Conservation (phyloP, 1,140 invertebrate genomes). For the Lerema accius region DNA sequence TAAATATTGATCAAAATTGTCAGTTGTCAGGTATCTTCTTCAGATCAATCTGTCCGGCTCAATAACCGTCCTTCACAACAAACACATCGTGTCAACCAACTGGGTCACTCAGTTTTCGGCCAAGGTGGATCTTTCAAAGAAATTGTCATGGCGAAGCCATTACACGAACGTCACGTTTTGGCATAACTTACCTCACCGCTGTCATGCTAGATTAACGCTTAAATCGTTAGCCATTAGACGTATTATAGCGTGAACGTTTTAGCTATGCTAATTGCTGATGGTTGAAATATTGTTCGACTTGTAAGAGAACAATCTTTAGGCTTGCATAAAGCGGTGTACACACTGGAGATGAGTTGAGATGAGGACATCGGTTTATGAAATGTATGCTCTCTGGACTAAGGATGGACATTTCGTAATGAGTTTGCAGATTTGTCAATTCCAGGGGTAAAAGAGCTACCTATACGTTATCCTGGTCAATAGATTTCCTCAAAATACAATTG, state of each 20-base stretch:
- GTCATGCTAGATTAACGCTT: conserved; percentile 7
- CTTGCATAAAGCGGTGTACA: too few species aligned
- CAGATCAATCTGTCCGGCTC: neutral
- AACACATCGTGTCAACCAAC: conserved; percentile 14
- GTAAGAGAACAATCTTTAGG: too few species aligned
- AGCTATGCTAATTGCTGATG: conserved; percentile 9
- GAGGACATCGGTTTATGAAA: too few species aligned
- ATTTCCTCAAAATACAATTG: too few species aligned
- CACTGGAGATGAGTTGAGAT: too few species aligned
- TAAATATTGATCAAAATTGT: too few species aligned
- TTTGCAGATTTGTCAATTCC: too few species aligned
- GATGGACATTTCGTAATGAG: neutral
- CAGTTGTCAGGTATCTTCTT: neutral
- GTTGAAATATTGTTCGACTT: neutral
- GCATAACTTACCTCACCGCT: neutral
- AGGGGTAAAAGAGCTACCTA: too few species aligned
- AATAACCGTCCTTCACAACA: neutral
- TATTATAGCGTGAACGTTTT: conserved; percentile 12
- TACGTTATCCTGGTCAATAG: too few species aligned
- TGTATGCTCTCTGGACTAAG: too few species aligned
- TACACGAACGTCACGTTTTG: conserved; percentile 19
- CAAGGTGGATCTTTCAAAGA: conserved; percentile 30
- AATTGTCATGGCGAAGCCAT: conserved; percentile 29
- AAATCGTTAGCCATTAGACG: neutral
- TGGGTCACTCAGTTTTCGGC: conserved; percentile 23